Conservation (phyloP, 2,888 invertebrate genomes). For the Quadroppia sp. region DNA sequence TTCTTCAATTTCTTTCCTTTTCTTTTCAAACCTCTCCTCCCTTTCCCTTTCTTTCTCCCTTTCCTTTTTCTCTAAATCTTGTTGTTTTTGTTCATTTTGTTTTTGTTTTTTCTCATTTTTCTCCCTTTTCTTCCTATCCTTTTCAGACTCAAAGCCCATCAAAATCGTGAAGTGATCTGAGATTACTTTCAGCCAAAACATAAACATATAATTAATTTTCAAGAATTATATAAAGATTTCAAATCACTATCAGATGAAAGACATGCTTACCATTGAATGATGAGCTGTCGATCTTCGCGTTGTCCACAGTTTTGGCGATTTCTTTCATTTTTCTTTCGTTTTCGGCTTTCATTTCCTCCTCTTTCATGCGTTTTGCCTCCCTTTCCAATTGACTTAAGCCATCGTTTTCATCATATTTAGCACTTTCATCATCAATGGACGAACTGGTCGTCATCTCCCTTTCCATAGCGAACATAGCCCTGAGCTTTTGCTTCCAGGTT, state of each 20-base stretch:
- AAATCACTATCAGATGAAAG: no score
- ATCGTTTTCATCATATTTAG: slow-evolving; percentile 5
- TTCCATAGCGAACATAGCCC: slow-evolving; percentile 30
- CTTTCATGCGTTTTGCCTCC: background rate
- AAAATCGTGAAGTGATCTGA: slow-evolving; percentile 39
- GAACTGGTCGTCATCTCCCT: background rate
- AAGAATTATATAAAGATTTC: no score
- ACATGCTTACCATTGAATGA: slow-evolving; percentile 37
- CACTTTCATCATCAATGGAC: slow-evolving; percentile 11
- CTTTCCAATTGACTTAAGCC: slow-evolving; percentile 25
- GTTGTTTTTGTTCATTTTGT: slow-evolving; percentile 15
- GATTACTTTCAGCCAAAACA: background rate
- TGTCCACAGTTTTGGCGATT: slow-evolving; percentile 35
- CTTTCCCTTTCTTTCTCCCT: slow-evolving; percentile 8
- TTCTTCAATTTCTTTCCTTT: slow-evolving; percentile 20
- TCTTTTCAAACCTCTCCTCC: background rate
- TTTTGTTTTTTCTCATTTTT: slow-evolving; percentile 29
- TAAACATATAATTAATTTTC: background rate
- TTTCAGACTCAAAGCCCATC: slow-evolving; percentile 32
- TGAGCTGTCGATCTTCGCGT: slow-evolving; percentile 34
- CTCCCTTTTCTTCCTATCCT: slow-evolving; percentile 37
- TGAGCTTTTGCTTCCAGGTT: slow-evolving; percentile 37
- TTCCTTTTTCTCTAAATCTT: background rate
- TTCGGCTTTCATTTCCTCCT: slow-evolving; percentile 12
- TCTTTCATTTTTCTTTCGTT: slow-evolving; percentile 39